Base-by-base conservation (phyloP, 1,140 invertebrate species). In the Paraescarpia echinospica region DNA sequence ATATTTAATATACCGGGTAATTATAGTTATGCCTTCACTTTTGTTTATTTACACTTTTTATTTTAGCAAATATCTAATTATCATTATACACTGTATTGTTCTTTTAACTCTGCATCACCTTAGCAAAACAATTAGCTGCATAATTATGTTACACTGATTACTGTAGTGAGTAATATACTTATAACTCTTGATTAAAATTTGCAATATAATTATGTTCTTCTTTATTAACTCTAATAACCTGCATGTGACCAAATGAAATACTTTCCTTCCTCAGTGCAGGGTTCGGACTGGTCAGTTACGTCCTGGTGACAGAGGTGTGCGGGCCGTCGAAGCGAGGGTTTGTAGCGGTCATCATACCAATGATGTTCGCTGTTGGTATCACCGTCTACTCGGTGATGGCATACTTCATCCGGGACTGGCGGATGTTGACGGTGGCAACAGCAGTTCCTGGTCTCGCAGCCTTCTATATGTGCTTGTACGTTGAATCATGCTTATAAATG, bases 391-490 rank as follows among this genome's bases (percentile, higher is more conserved):
- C 97, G 2, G 96, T 95, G 1, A 97, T 98, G 94, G 98, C 97
- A 4, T 97, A 97, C 95, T 97, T 97, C 88, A 96, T 98, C 35
- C 96, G 96, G 35, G 97, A 98, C 92, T 98, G 98, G 98, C 96
- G 97, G 94, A 96, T 96, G 93, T 96, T 98, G 77, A 97, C 98
- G 95, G 96, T 98, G 33, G 97, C 97, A 5, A 95, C 98, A 2
- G 97, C 98, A 4, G 94, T 98, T 18, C 98, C 98, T 1, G 97
- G 97, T 92, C 94, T 98, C 14, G 94, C 97, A 48, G 93, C 91
- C 41, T 18, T 94, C 34, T 92, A 91, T 18, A 77, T 91, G 51
- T 92, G 93, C 90, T 41, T 33, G 89, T 77, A 31, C n/a, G 92
- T 34, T 92, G 41, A 35, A 33, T 51, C 41, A 41, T 41, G 12